Evolutionary conservation across 2,113 vertebrate species (phyloP).

Genomic region (Lycaon pictus): DNA sequence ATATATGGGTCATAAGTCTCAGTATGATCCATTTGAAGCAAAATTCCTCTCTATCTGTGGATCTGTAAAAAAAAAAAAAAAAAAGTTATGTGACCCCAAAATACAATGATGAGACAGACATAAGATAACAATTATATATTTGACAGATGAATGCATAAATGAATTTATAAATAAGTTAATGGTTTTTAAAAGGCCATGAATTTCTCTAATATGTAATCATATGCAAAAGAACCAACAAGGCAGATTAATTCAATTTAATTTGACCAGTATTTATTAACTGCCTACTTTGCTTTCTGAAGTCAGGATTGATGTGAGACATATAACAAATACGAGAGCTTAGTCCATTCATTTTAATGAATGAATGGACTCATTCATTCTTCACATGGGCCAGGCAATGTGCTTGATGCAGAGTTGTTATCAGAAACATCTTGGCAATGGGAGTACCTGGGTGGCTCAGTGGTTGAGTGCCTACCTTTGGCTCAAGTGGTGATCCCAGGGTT

Average conservation of each 20-base stretch:
- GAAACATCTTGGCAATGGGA: no score
- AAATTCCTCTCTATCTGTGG: conserved; percentile 14
- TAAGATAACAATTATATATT: background rate
- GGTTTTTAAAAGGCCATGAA: background rate
- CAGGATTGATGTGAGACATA: no score
- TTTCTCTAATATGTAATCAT: background rate
- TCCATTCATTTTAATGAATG: no score
- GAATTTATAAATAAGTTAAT: background rate
- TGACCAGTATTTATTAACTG: background rate
- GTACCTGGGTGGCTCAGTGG: no score
- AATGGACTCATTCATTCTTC: no score
- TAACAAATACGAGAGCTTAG: no score
- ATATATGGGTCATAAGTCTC: conserved; percentile 27
- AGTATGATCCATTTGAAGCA: background rate
- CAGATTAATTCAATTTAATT: background rate
- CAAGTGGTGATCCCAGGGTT: no score
- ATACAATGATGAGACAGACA: background rate
- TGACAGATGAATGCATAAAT: background rate
- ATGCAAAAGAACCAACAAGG: background rate
- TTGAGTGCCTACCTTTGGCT: no score
- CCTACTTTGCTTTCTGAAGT: background rate
- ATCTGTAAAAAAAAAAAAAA: conserved; percentile 20
- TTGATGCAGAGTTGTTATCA: no score
- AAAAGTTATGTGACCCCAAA: conserved; percentile 27
- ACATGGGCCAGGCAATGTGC: no score